Base-by-base conservation (phyloP, 2,113 vertebrate genomes). In the Rhineura floridana region DNA sequence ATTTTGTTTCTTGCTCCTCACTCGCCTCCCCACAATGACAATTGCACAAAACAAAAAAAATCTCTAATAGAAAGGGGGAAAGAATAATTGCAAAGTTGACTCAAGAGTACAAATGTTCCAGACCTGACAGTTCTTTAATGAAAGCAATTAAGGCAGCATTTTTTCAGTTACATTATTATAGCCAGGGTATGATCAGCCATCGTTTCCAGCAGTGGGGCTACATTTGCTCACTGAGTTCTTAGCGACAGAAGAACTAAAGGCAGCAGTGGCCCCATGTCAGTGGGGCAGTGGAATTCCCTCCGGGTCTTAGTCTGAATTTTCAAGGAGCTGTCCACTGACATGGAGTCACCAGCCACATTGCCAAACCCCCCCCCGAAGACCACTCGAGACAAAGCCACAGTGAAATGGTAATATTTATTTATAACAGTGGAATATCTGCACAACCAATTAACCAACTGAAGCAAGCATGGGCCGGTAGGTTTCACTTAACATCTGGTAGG, bases 51-150 rank as follows among this genome's bases (percentile, higher is more conserved):
- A 85, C n/a, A 80, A 12, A 79, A 80, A 59, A 87, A 94, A 13
- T 93, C 85, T 90, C 89, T 94, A 94, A 94, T 93, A 91, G 59
- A 93, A 94, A 91, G 94, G 89, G 92, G 95, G 30, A 95, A 93
- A 94, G 95, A 96, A 96, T 95, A 97, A 96, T 95, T 96, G 93
- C 87, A 92, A 92, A 94, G 83, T 80, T 92, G 93, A 88, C 91
- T 90, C 93, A 81, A 90, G 93, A 94, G 93, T 88, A 79, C 85
- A 92, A 91, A 87, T 70, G 92, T 93, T 95, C 92, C 95, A 93
- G 93, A 92, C 94, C 96, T 95, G 94, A 95, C 94, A 92, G 84
- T 93, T 90, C 90, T 87, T 92, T 88, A 93, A 94, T 92, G 65
- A 86, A 88, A 85, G 89, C 94, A 96, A 94, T 95, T 94, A 96